Evolutionary conservation across 2,888 invertebrate species (phyloP), one percentile per base, ranked within the genome.

Genomic region (Willowsia nigromaculata): DNA sequence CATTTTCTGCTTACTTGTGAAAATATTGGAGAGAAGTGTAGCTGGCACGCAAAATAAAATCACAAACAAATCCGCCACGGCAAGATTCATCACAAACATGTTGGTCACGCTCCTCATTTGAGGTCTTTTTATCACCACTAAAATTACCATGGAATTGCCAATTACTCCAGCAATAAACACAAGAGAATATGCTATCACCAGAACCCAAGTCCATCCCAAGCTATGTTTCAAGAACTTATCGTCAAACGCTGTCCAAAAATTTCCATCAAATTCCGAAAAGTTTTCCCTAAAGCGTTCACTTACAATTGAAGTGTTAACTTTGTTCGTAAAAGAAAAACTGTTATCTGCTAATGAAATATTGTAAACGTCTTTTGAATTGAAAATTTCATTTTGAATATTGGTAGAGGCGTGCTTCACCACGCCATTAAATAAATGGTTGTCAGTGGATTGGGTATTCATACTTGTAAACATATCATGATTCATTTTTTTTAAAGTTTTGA

Each of bases 11-110:
- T 93, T 92, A 94, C 94, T 94, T 71, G 93, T 93, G 59, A 94
- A 93, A 9, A 95, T 93, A 91, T 94, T 94, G 85, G 94, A 93
- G 65, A 94, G 92, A 3, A 95, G 93, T 2, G 94, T 95, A 9
- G 94, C 94, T 0, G 94, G 94, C 3, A 94, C 93, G 91, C 94
- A 94, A 92, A 94, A 94, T 18, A 95, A 92, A 22, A 94, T 93
- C 56, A 95, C 94, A 53, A 94, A 93, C 15, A 94, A 93, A 91
- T 92, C 92, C 0, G 92, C 92, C 0, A 90, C 59, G 5, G 92
- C 91, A 30, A 92, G 71, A 37, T 91, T 95, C 94, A 76, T 94
- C 94, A 94, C 94, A 91, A 94, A 93, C 90, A 93, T 93, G 90
- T 94, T 94, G 59, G 94, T 94, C 9, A 94, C 94, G 4, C 93